Evolutionary conservation across 2,797 vertebrate species (phyloP).

Genomic region (Manis crassicaudata): DNA sequence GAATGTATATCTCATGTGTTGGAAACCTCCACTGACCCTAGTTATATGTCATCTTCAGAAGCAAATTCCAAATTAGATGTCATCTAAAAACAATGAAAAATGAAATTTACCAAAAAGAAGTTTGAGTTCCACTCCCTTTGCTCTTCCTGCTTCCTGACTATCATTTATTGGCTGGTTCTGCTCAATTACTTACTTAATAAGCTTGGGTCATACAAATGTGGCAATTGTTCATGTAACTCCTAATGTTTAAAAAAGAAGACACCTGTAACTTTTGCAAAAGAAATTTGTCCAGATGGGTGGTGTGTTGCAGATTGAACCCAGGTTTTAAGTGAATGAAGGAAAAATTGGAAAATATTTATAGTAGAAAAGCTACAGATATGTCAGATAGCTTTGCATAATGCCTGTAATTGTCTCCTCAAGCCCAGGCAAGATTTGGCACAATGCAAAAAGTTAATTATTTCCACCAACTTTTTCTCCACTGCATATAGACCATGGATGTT

Average conservation of each 20-base stretch:
- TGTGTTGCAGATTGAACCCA: background rate
- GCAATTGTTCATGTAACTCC: background rate
- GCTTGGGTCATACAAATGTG: background rate
- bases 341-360: background rate
- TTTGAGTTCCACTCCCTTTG: background rate
- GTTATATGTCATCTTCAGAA: background rate
- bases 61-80: background rate
- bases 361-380: background rate
- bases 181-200: background rate
- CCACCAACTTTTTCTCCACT: background rate
- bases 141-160: background rate
- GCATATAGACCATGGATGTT: background rate
- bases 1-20: background rate
- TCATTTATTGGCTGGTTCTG: background rate
- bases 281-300: background rate
- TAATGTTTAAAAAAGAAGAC: background rate
- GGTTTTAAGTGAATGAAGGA: background rate
- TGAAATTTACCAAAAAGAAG: background rate
- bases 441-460: background rate
- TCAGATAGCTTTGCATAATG: background rate
- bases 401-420: background rate
- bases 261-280: background rate
- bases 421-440: background rate
- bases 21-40: background rate
- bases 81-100: background rate